Conservation (phyloP, 2,113 vertebrate species). For the Pelusios castaneus region DNA sequence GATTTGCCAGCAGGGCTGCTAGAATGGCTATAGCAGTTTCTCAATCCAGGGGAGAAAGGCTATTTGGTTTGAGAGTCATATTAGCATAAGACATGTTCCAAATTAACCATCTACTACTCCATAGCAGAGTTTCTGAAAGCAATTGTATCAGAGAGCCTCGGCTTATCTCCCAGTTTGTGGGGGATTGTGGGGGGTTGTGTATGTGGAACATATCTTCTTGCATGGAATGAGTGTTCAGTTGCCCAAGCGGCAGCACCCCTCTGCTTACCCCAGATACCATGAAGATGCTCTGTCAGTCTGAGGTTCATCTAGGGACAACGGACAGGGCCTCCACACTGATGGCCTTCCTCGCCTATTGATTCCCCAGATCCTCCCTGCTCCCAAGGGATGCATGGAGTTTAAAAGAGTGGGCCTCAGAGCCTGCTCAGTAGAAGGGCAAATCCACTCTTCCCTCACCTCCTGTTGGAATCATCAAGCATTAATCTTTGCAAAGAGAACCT, state of each 20-base stretch:
- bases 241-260: background rate
- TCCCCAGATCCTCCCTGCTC: background rate
- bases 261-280: background rate
- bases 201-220: background rate
- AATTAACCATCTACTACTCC: background rate
- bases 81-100: background rate
- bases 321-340: background rate
- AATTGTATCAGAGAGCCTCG: background rate
- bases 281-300: background rate
- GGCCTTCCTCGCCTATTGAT: background rate
- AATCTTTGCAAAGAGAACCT: background rate
- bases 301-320: accelerated
- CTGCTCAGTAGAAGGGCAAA: background rate
- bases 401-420: background rate
- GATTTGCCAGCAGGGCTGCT: background rate
- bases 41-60: accelerated
- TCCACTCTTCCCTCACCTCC: background rate
- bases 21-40: background rate
- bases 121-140: background rate
- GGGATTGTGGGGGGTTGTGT: background rate
- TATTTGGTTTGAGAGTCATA: background rate
- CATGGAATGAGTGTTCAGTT: background rate
- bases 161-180: background rate
- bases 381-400: background rate
- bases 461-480: background rate